phyloP scores from a whole-genome alignment of 92 coral and sea anemone species.

The Siderastrea siderea region DNA sequence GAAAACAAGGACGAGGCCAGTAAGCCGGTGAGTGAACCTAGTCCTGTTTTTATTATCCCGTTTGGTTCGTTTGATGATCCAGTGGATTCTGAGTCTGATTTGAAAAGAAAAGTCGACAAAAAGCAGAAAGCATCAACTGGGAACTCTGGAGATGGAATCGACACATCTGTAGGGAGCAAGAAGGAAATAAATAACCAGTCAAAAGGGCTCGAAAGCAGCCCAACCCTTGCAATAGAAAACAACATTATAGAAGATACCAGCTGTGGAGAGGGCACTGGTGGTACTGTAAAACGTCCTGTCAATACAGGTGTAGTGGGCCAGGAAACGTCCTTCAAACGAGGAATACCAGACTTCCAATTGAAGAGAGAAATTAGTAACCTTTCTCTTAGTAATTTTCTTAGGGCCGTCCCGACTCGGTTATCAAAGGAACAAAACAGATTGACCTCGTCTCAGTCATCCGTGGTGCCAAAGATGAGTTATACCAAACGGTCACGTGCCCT shows the following conservation, averaged over 20 bases:
- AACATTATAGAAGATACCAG: not conserved
- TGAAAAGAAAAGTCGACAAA: slow-evolving; percentile 11
- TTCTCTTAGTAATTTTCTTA: slow-evolving; percentile 81
- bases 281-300: not conserved
- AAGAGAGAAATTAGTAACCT: slow-evolving; percentile 84
- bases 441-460: slow-evolving; percentile 18
- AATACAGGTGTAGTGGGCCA: not conserved
- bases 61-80: slow-evolving; percentile 93
- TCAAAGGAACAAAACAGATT: slow-evolving; percentile 4
- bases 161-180: not conserved
- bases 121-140: not conserved
- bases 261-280: not conserved
- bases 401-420: slow-evolving; percentile 64
- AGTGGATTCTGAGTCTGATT: slow-evolving; percentile 46
- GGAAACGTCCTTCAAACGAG: slow-evolving; percentile 3
- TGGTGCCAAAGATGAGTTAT: slow-evolving; percentile 76
- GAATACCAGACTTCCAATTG: slow-evolving; percentile 23
- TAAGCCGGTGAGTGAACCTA: slow-evolving; percentile 27
- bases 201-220: not conserved
- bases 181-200: not conserved
- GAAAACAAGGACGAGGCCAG: not conserved
- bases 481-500: slow-evolving; percentile 64
- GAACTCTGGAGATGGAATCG: not conserved
- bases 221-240: not conserved
- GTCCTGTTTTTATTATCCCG: slow-evolving; percentile 81